Base-by-base conservation (phyloP, 1,140 invertebrate genomes). In the Colletes gigas region DNA sequence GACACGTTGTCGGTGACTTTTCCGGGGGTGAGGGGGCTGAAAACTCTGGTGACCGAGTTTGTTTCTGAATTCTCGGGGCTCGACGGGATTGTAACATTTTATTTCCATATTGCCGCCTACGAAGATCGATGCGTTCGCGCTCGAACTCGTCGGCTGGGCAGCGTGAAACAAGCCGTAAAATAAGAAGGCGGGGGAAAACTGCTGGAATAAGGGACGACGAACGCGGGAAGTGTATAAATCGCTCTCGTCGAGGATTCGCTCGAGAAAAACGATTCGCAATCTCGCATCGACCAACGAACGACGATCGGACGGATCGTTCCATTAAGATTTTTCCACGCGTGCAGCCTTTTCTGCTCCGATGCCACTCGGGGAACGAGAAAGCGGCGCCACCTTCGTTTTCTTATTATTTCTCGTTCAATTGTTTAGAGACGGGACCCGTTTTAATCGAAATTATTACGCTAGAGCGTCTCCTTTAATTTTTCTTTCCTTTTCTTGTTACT, bases 81-180 rank as follows among this genome's bases (percentile, higher is more conserved):
- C 30, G 44, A 17, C 30, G 30, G 77, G 82, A 82, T 69, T 67
- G 52, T 59, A 52, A 78, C 39, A 55, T 70, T 62, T 44, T n/a
- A 81, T 63, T 81, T 83, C 59, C 57, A 55, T n/a, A 44, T 57
- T 44, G 19, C 30, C 12, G 14, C 19, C 9, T 3, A 14, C 39
- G 68, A 66, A 55, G 55, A 83, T 83, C 55, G 73, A 62, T 77
- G 47, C 19, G 19, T 54, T 66, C 10, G 12, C 59, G 30, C 55
- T 19, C 15, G 54, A 63, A 67, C 57, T 60, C 15, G 4, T 5
- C 57, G 19, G 72, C 30, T 19, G 14, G n/a, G 44, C 21, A 68
- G n/a, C 59, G 73, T 47, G 74, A 78, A 85, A 79, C 75, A 71
- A 84, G 44, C 47, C 63, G 41, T 44, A 71, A 78, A 85, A 71